Evolutionary conservation across 2,797 vertebrate genomes (phyloP).

Genomic region (Buphagus erythrorhynchus): DNA sequence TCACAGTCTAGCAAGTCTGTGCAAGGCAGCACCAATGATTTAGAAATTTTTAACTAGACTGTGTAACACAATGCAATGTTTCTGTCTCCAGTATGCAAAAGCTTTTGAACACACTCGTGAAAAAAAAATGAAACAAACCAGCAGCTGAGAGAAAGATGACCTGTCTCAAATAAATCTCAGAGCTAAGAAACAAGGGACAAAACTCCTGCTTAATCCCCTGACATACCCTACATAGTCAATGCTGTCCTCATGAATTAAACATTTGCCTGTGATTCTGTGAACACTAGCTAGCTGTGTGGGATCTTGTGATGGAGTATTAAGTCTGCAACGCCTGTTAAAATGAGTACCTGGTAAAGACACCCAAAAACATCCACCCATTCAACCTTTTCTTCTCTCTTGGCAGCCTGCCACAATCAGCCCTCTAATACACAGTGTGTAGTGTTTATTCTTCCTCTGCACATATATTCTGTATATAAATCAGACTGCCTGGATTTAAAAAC

Average conservation of each 20-base stretch:
- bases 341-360: neutral
- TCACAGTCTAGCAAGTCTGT: neutral
- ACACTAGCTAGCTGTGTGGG: neutral
- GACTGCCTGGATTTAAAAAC: neutral
- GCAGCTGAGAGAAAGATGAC: neutral
- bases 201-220: constrained; percentile 5
- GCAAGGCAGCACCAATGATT: neutral
- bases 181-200: constrained; percentile 3
- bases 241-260: constrained; percentile 20
- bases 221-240: neutral
- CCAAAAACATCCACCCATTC: neutral
- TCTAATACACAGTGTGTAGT: neutral
- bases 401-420: neutral
- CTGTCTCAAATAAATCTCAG: neutral
- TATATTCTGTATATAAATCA: neutral
- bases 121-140: neutral
- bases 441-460: neutral
- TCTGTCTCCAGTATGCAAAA: neutral
- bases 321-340: neutral
- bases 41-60: neutral
- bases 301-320: neutral
- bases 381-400: neutral
- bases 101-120: neutral
- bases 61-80: neutral
- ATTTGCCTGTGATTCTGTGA: neutral